A percentile compares a stretch with the other conserved stretches of the same genome.
phyloP scores from a whole-genome alignment of 2,113 vertebrate species.

The Mixornis gularis region DNA sequence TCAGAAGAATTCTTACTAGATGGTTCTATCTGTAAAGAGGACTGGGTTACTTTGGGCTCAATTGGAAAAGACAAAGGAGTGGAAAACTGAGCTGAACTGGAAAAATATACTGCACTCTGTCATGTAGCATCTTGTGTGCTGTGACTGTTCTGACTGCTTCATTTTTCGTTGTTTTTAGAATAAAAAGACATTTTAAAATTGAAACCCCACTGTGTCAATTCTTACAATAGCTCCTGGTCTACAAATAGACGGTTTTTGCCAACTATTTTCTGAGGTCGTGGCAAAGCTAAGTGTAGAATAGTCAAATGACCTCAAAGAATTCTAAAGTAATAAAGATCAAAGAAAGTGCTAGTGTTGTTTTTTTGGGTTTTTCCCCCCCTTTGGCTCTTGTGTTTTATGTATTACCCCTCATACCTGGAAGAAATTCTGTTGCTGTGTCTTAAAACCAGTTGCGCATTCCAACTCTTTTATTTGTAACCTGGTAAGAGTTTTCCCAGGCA shows the following conservation, averaged over 20 bases:
- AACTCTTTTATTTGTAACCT: constrained; percentile 15
- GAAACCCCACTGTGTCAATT: constrained; percentile 6
- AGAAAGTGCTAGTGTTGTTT: background rate
- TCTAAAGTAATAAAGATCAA: background rate
- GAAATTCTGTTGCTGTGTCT: background rate
- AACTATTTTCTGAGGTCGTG: background rate
- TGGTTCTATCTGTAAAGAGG: constrained; percentile 21
- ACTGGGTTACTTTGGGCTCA: constrained; percentile 32
- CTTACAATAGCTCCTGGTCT: constrained; percentile 3
- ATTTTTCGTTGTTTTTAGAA: constrained; percentile 23
- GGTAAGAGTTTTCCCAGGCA: constrained; percentile 18
- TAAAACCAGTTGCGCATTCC: constrained; percentile 15
- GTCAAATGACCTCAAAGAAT: constrained; percentile 1
- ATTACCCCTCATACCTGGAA: background rate
- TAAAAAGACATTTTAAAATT: constrained; percentile 13
- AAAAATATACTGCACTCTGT: constrained; percentile 32
- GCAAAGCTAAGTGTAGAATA: constrained; percentile 1
- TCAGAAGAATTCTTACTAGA: background rate
- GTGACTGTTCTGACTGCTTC: constrained; percentile 28
- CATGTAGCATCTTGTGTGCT: constrained; percentile 23
- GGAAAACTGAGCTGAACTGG: constrained; percentile 72
- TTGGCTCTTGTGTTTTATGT: background rate
- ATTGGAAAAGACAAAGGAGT: constrained; percentile 66
- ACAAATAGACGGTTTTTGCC: background rate
- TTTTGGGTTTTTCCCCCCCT: background rate